These are phyloP conservation scores for Mastacembelus armatus DNA, from an alignment of 2,797 vertebrate genomes.

Conservation along the genomic window DNA sequence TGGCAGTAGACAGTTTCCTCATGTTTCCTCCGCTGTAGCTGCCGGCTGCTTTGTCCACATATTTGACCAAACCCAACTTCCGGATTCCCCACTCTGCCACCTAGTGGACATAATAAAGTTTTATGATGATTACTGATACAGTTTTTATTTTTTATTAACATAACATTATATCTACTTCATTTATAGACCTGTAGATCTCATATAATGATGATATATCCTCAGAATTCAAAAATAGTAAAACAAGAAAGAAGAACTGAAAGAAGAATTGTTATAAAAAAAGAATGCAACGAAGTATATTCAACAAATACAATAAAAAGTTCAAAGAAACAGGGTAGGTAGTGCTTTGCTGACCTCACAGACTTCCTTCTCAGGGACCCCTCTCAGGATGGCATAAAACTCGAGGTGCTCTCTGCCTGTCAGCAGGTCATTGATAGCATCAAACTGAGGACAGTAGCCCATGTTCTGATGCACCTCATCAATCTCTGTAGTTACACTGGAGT, in stretches of 20 bases:
- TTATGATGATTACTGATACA: constrained; percentile 2
- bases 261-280: too few species aligned
- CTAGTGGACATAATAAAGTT: constrained; percentile 68
- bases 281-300: too few species aligned
- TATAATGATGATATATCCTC: too few species aligned
- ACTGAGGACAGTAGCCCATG: constrained; percentile 99
- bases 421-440: constrained; percentile 95
- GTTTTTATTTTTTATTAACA: background rate
- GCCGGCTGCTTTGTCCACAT: constrained; percentile 89
- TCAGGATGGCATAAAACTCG: constrained; percentile 95
- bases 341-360: constrained; percentile 92
- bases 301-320: too few species aligned
- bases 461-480: constrained; percentile 97
- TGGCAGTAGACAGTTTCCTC: constrained; percentile 96
- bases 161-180: background rate
- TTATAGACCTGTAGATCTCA: background rate
- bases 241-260: too few species aligned
- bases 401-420: constrained; percentile 96
- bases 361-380: constrained; percentile 96
- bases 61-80: constrained; percentile 85
- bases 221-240: too few species aligned
- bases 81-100: constrained; percentile 97
- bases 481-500: constrained; percentile 88
- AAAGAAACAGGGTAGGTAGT: too few species aligned
- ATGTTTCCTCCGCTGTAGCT: constrained; percentile 98